phyloP scores from a whole-genome alignment of 1,140 invertebrate genomes.

The Micrasema longulum region DNA sequence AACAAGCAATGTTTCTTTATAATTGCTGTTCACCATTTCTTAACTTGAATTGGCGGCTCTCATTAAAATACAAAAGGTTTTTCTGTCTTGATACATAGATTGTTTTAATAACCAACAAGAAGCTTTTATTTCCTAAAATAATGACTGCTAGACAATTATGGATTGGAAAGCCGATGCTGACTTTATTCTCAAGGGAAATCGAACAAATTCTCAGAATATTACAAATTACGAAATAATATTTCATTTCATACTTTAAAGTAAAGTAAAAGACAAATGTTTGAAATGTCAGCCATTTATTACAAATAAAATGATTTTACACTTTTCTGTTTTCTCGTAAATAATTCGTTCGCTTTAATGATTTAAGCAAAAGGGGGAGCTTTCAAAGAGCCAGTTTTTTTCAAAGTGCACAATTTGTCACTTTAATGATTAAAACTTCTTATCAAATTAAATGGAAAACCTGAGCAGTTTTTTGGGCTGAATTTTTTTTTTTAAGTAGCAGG shows the following conservation, averaged over 20 bases:
- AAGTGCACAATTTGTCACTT: no score
- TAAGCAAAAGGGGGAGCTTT: no score
- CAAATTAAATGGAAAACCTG: neutral
- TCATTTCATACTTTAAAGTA: conserved; percentile 1
- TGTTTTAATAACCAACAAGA: conserved; percentile 11
- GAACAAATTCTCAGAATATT: conserved; percentile 5
- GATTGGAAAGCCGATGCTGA: conserved; percentile 1
- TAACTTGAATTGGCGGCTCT: no score
- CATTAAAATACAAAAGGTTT: neutral
- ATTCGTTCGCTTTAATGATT: no score
- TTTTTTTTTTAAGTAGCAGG: no score
- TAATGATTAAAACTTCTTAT: conserved; percentile 7
- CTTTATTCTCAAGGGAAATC: conserved; percentile 17
- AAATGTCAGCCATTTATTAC: neutral
- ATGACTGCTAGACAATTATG: conserved; percentile 10
- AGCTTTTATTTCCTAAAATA: conserved; percentile 15
- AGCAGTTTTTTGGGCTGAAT: no score
- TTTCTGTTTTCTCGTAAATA: neutral
- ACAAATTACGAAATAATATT: conserved; percentile 6
- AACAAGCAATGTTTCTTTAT: no score
- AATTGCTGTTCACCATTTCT: no score
- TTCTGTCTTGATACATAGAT: conserved; percentile 1
- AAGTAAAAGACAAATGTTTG: conserved; percentile 6
- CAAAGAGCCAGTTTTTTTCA: no score
- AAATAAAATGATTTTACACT: neutral